phyloP scores from a whole-genome alignment of 2,888 invertebrate genomes.

The Lasioglossum zephyrum region DNA sequence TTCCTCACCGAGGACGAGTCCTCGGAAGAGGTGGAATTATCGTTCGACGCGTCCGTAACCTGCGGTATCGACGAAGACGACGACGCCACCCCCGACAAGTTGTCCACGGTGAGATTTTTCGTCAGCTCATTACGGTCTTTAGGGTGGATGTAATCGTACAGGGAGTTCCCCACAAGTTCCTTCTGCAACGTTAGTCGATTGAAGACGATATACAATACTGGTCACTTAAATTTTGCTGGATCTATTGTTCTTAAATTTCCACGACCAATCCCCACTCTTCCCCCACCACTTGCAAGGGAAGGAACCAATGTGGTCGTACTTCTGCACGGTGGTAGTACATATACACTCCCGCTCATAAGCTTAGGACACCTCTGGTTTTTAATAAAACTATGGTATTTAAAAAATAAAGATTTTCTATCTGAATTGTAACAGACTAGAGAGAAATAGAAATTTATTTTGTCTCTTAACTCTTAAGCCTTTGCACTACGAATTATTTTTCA shows the following conservation, averaged over 20 bases:
- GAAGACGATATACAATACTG: neutral
- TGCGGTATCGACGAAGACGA: slow-evolving; percentile 69
- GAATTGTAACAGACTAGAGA: too few species aligned
- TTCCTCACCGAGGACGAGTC: slow-evolving; percentile 57
- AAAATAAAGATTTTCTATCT: too few species aligned
- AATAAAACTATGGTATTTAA: too few species aligned
- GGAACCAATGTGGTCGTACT: too few species aligned
- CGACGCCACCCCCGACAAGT: slow-evolving; percentile 82
- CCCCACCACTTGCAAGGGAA: too few species aligned
- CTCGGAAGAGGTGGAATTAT: slow-evolving; percentile 85
- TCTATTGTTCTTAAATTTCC: neutral
- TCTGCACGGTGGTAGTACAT: neutral
- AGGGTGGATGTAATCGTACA: slow-evolving; percentile 93
- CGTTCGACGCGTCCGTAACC: slow-evolving; percentile 79
- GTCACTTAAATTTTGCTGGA: neutral
- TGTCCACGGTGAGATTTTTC: slow-evolving; percentile 86
- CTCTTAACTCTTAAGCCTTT: too few species aligned
- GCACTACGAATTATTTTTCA: too few species aligned
- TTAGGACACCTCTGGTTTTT: too few species aligned
- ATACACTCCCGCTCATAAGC: too few species aligned
- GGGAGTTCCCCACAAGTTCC: slow-evolving; percentile 92
- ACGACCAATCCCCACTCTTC: neutral
- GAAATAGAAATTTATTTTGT: too few species aligned
- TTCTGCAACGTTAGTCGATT: slow-evolving; percentile 85
- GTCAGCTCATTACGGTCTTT: slow-evolving; percentile 91